Conservation (phyloP, 2,797 vertebrate species). For the Danionella dracula region DNA sequence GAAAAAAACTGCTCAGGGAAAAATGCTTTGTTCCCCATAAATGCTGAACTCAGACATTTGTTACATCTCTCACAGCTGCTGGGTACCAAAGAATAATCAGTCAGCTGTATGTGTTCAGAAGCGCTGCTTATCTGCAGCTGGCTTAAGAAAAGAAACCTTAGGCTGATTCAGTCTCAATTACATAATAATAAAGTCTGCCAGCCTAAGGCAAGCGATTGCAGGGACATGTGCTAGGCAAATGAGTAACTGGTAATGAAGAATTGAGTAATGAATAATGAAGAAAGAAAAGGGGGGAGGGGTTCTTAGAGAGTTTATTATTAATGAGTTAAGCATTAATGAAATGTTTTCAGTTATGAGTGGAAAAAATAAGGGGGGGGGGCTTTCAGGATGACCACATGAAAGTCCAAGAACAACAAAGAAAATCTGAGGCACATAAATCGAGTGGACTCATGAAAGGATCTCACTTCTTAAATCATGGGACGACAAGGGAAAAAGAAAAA, state of each 20-base stretch:
- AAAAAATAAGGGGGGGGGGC: background rate
- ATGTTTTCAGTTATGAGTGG: slow-evolving; percentile 24
- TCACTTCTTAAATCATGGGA: no score
- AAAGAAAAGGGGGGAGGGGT: background rate
- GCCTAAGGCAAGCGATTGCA: background rate
- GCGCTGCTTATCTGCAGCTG: background rate
- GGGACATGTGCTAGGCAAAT: background rate
- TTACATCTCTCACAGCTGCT: background rate
- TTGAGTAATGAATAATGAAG: background rate
- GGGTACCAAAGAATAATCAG: background rate
- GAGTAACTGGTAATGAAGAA: slow-evolving; percentile 10
- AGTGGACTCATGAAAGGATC: background rate
- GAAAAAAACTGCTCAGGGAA: background rate
- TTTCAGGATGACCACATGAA: background rate
- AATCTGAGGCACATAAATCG: no score
- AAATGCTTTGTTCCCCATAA: background rate
- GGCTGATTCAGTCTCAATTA: slow-evolving; percentile 5
- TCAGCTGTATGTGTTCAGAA: background rate
- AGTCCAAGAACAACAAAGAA: background rate
- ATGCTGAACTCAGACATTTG: background rate
- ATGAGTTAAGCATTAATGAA: slow-evolving; percentile 12
- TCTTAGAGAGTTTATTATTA: background rate
- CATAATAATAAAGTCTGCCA: slow-evolving; percentile 1
- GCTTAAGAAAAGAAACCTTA: background rate
- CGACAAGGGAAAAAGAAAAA: no score